Base-by-base conservation (phyloP, 1,140 invertebrate species). In the Zaprionus nigranus region DNA sequence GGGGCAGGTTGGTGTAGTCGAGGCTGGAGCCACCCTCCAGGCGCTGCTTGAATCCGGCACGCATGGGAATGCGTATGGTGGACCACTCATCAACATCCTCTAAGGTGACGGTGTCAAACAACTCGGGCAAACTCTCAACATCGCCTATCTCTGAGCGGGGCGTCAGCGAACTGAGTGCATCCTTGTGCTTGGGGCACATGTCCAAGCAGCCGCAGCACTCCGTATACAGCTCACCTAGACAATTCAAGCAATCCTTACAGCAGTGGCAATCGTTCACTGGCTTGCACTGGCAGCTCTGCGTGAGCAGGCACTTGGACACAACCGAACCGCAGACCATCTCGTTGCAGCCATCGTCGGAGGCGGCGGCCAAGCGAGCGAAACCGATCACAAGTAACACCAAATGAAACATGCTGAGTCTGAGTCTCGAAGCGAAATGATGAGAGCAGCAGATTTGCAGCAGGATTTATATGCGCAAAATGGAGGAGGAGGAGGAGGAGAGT, bases 121-220 rank as follows among this genome's bases (percentile, higher is more conserved):
- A 92, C 34, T 96, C 96, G 0, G 97, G 96, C 28, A 98, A 94
- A 96, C 97, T 96, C 28, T 94, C 94, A 4, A 98, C 94, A 73
- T 97, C 96, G 81, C 98, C 97, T 3, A 98, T 97, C 90, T 98
- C 96, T 15, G 97, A 98, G 62, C 97, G 95, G 78, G 95, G 95
- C 28, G 95, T 96, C 57, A 98, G 92, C 34, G 95, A 94, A 75
- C 93, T 94, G 74, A 94, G 93, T 1, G 96, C 95, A 82, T 96
- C 94, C 92, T 97, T 97, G 40, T 96, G 95, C 92, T 97, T 97
- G 22, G 97, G 97, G 93, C 98, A 99, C 93, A 99, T 95, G 91
- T 98, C 90, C 43, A 99, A 96, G 94, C 98, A 99, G 36, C 97
- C 98, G 85, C 98, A 99, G 92, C 98, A 99, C 92, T 99, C 97